Base-by-base conservation (phyloP, 2,888 invertebrate species). In the Suillia variegata region DNA sequence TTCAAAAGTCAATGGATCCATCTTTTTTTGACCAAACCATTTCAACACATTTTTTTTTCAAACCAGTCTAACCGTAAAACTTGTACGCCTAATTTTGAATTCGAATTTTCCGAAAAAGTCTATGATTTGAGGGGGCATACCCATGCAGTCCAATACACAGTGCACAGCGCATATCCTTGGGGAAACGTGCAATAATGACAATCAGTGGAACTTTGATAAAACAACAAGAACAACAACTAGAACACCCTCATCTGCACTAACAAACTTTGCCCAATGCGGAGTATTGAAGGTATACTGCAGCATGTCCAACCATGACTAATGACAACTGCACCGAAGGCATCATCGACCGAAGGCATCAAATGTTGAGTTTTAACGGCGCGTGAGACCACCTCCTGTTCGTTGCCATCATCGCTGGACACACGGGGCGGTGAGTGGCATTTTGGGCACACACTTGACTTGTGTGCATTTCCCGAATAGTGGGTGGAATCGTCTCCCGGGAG, bases 151-250 rank as follows among this genome's bases (percentile, higher is more conserved):
- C n/a, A n/a, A n/a, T n/a, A n/a, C 26, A 20, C 18, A 33, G 3
- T 31, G 48, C 12, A 17, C 15, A 15, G 2, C 15, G 26, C 56
- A 52, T 20, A 10, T 59, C 55, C 55, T 51, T 51, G 26, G 59
- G 59, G 59, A 59, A 12, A 49, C 42, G 17, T 59, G 59, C 55
- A 59, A 55, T 56, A 38, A 56, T 55, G 59, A 45, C 51, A 59
- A 59, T 54, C 54, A 54, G 21, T 24, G 54, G 38, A 34, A 18
- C n/a, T 5, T 20, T 21, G 18, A 15, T 2, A 34, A 6, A 22
- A 2, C 17, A 12, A 54, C 26, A 2, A 20, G 13, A 17, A 13
- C 20, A 48, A 20, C 21, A 13, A 42, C 17, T 18, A 2, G 17
- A 42, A 17, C 18, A 15, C 6, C 4, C 17, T 18, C 15, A 42